Base-by-base conservation (phyloP, 2,797 vertebrate genomes). In the Sebastes reedi region DNA sequence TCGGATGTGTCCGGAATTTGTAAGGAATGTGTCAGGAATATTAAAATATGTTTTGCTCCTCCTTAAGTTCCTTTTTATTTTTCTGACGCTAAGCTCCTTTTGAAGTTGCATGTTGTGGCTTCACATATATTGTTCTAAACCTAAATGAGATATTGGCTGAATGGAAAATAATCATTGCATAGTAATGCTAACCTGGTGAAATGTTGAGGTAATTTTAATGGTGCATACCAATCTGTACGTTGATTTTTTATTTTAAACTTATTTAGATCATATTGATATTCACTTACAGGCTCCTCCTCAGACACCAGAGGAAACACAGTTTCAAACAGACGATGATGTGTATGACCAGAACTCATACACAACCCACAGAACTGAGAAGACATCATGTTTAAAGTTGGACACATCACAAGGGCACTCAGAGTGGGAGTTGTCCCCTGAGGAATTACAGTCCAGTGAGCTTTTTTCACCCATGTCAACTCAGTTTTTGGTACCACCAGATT, bases 211-310 rank as follows among this genome's bases (percentile, higher is more conserved):
- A 1, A 66, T 13, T 27, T 65, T 64, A 30, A 55, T 72, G 32
- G 16, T 83, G 32, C 29, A 70, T 60, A 58, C 6, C 32, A 71
- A 65, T 24, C 29, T 77, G 18, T 59, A 12, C 1, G 4, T 27
- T 61, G 9, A 24, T 30, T 25, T 25, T 22, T 46, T 8, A 29
- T 30, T 55, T 16, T 67, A 14, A 71, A 75, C 39, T 78, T 74
- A 83, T 69, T 75, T 30, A 78, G 72, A 60, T 78, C 7, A 70
- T 92, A 66, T 89, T 81, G 72, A 85, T 78, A 77, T 95, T 92
- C 56, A 85, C 82, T 94, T 95, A 61, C 92, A 95, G 95, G 94
- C n/a, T 85, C 39, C 73, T 85, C 22, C 58, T 65, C 82, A 94
- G 76, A 83, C 77, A 81, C 52, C 78, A 77, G 87, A 76, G 68